These are phyloP conservation scores for Nematopogon swammerdamellus DNA, from an alignment of 2,888 invertebrate genomes.

Conservation along the genomic window DNA sequence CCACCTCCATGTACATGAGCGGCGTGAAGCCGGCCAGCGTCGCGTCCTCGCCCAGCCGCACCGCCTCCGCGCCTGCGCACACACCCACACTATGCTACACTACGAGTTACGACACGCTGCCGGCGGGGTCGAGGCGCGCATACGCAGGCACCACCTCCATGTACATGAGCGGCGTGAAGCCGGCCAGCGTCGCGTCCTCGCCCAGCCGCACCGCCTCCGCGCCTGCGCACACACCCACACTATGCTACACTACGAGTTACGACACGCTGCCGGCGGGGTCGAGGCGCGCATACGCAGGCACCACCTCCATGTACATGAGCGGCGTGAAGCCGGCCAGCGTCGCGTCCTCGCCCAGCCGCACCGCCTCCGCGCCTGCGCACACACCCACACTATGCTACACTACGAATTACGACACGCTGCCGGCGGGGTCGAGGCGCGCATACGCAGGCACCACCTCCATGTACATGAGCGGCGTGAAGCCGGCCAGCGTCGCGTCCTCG, in stretches of 20 bases:
- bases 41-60: conserved; percentile 68
- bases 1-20: conserved; percentile 59
- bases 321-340: conserved; percentile 74
- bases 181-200: conserved; percentile 69
- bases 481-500: conserved; percentile 69
- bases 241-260: too few relatives aligned
- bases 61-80: conserved; percentile 56
- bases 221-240: conserved; percentile 34
- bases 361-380: conserved; percentile 56
- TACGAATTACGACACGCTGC: too few relatives aligned
- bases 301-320: conserved; percentile 59
- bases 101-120: too few relatives aligned
- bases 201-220: conserved; percentile 61
- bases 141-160: conserved; percentile 59
- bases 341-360: conserved; percentile 68
- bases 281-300: conserved; percentile 45
- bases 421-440: conserved; percentile 17
- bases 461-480: conserved; percentile 71
- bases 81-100: too few relatives aligned
- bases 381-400: too few relatives aligned
- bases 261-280: too few relatives aligned
- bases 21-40: conserved; percentile 74
- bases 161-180: conserved; percentile 71
- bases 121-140: conserved; percentile 17
- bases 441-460: conserved; percentile 59